Conservation (phyloP, 30 jellyfish, hydroid and myxozoan genomes). For the Haliclystus octoradiatus region DNA sequence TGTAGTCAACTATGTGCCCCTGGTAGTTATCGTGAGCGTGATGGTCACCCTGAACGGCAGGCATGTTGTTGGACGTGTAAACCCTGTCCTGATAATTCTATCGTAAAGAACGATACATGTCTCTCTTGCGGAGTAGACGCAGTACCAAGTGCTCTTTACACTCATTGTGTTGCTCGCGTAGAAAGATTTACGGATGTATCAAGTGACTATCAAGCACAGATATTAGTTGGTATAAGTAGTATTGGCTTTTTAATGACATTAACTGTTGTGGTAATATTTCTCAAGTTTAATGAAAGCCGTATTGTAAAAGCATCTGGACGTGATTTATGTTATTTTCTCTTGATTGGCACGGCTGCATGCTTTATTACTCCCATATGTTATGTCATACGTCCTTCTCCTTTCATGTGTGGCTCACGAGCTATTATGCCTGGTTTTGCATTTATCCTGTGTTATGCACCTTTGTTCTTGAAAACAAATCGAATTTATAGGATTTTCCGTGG, state of each 20-base stretch:
- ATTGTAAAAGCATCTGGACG: constrained; percentile 77
- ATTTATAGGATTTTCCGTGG: constrained; percentile 71
- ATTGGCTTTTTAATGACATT: constrained; percentile 39
- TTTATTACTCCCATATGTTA: constrained; percentile 38
- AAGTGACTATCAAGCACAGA: constrained; percentile 2
- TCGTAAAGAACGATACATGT: constrained; percentile 38
- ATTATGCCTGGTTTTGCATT: constrained; percentile 64
- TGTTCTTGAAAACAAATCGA: constrained; percentile 69
- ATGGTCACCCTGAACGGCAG: constrained; percentile 13
- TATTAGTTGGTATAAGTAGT: constrained; percentile 22
- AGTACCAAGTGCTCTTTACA: constrained; percentile 19
- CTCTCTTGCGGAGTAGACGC: constrained; percentile 26
- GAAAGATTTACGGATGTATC: constrained; percentile 2
- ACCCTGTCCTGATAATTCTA: constrained; percentile 22
- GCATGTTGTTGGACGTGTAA: constrained; percentile 84
- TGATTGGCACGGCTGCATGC: constrained; percentile 47
- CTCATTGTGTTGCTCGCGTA: constrained; percentile 29
- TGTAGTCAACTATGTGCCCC: constrained; percentile 54
- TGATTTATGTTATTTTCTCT: constrained; percentile 55
- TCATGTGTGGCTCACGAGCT: constrained; percentile 41
- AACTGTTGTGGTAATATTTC: constrained; percentile 31
- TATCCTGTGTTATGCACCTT: constrained; percentile 63
- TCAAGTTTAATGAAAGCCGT: constrained; percentile 26
- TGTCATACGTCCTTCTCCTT: constrained; percentile 29
- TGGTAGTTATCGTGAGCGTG: constrained; percentile 22